These are phyloP conservation scores for Tribolium madens DNA, from an alignment of 1,140 invertebrate genomes.

Conservation along the genomic window DNA sequence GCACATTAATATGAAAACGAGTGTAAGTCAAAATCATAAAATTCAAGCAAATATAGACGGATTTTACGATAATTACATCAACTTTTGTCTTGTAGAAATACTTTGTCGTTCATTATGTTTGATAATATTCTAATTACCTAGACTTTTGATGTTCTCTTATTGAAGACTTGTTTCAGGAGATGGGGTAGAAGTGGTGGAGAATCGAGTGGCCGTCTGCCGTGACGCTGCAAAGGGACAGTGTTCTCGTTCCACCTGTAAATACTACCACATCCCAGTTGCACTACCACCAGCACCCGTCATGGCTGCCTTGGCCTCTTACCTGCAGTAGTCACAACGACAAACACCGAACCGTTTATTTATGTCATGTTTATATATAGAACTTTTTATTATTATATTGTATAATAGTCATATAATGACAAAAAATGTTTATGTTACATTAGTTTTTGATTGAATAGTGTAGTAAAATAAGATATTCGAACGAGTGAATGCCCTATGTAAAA, in stretches of 20 bases:
- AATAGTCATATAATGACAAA: conserved; percentile 64
- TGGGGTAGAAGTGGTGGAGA: conserved; percentile 92
- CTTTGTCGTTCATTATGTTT: too few species aligned
- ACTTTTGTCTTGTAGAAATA: too few species aligned
- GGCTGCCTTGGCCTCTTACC: conserved; percentile 69
- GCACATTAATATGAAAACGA: too few species aligned
- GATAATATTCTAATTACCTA: too few species aligned
- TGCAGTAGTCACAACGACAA: conserved; percentile 64
- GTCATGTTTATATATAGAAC: conserved; percentile 63
- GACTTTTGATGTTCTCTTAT: too few species aligned
- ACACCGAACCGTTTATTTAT: conserved; percentile 62
- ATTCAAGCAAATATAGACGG: too few species aligned
- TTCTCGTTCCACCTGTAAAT: conserved; percentile 91
- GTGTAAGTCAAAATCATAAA: too few species aligned
- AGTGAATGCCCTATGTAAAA: conserved; percentile 50
- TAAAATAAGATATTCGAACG: conserved; percentile 50
- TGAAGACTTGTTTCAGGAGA: conserved; percentile 74
- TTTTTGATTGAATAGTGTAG: conserved; percentile 55
- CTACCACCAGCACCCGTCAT: conserved; percentile 80
- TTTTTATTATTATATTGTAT: conserved; percentile 62
- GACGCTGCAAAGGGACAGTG: conserved; percentile 93
- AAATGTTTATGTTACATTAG: conserved; percentile 61
- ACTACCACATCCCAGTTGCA: conserved; percentile 90
- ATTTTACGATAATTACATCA: too few species aligned
- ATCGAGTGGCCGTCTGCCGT: conserved; percentile 93